These are phyloP conservation scores for Hyles lineata DNA, from an alignment of 2,888 invertebrate genomes.

Conservation along the genomic window DNA sequence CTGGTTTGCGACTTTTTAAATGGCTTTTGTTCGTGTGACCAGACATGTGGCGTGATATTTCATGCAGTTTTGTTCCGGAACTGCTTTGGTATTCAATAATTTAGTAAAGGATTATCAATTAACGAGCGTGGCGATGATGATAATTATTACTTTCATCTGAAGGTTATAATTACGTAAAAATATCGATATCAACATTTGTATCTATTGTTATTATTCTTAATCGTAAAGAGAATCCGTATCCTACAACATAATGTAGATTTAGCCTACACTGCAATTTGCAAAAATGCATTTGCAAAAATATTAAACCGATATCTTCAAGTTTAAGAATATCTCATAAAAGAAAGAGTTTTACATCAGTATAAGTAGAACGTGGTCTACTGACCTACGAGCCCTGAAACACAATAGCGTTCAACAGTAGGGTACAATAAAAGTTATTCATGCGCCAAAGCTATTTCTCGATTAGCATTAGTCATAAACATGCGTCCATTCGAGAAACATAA, in stretches of 20 bases:
- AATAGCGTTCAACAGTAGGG: conserved; percentile 5
- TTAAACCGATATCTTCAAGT: background rate
- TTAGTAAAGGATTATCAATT: conserved; percentile 1
- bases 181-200: no score
- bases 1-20: conserved; percentile 14
- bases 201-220: no score
- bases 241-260: no score
- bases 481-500: conserved; percentile 25
- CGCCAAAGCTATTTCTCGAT: conserved; percentile 19
- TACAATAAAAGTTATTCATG: conserved; percentile 9
- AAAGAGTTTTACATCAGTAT: background rate
- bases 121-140: no score
- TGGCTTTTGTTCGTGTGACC: conserved; percentile 14
- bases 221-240: no score
- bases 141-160: no score
- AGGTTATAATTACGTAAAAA: no score
- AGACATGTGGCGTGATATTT: conserved; percentile 1
- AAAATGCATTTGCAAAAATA: no score
- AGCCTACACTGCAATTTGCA: no score
- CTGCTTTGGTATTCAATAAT: background rate
- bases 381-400: conserved; percentile 1
- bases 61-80: background rate
- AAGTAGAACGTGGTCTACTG: background rate
- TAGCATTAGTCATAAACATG: conserved; percentile 19
- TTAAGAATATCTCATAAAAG: background rate